Evolutionary conservation across 2,888 invertebrate species (phyloP).

Genomic region (Xanthorhoe designata): DNA sequence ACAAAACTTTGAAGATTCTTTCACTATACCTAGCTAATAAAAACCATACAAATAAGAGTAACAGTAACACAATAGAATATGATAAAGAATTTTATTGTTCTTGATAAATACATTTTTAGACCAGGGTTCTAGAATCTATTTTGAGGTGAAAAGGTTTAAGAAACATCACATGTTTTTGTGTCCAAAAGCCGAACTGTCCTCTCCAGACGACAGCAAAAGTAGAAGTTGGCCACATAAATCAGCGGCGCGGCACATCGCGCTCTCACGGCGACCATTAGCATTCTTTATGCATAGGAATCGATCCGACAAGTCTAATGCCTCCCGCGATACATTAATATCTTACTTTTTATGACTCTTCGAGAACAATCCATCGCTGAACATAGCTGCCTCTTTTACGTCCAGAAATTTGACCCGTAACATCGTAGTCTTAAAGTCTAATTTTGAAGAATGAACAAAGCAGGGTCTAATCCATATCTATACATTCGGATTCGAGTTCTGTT

Average conservation of each 20-base stretch:
- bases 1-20: no score
- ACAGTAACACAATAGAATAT: no score
- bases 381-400: constrained; percentile 50
- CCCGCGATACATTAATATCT: constrained; percentile 86
- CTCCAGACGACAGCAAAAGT: constrained; percentile 63
- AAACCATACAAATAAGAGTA: no score
- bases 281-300: constrained; percentile 86
- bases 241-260: constrained; percentile 71
- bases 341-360: constrained; percentile 85
- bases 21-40: no score
- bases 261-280: constrained; percentile 81
- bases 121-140: no score
- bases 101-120: no score
- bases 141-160: no score
- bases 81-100: no score
- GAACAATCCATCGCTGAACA: constrained; percentile 73
- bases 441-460: constrained; percentile 40
- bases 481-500: constrained; percentile 34
- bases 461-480: constrained; percentile 58
- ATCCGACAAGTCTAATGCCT: constrained; percentile 83
- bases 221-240: constrained; percentile 80
- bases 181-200: constrained; percentile 53
- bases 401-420: constrained; percentile 30
- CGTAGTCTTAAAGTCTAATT: constrained; percentile 26
- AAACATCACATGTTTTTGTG: constrained; percentile 5